Conservation (phyloP, 2,797 vertebrate genomes). For the Hydrolagus colliei region DNA sequence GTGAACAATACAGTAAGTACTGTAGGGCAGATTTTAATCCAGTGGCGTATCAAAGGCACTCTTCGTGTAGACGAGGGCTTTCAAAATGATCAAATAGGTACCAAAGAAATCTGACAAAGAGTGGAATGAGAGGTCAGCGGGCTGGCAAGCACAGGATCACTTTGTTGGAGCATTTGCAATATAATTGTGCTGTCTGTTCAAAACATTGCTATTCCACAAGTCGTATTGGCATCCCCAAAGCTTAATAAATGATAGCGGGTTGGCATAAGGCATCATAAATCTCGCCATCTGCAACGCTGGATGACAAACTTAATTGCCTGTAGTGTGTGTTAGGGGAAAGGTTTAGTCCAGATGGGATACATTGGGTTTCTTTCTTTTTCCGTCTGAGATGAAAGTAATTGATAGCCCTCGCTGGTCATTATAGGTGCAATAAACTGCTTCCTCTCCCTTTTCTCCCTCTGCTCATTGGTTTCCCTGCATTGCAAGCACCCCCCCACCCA, state of each 20-base stretch:
- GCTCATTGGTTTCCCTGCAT: not conserved
- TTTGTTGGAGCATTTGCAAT: not conserved
- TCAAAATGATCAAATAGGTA: not conserved
- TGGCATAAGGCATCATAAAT: not conserved
- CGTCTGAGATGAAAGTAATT: not conserved
- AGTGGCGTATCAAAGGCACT: not conserved
- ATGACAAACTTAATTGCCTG: conserved; percentile 36
- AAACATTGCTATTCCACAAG: not conserved
- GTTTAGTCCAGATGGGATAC: not conserved
- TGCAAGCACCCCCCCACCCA: not conserved
- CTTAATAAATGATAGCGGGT: not conserved
- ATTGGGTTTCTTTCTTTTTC: conserved; percentile 9
- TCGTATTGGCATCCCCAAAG: not conserved
- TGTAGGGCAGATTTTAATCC: not conserved
- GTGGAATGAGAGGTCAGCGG: not conserved
- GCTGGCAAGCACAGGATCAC: not conserved
- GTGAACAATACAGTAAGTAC: not conserved
- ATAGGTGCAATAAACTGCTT: not conserved
- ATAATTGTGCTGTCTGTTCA: not conserved
- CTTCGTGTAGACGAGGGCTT: not conserved
- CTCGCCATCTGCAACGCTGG: conserved; percentile 28
- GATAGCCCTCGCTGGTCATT: not conserved
- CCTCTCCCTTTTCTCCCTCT: not conserved
- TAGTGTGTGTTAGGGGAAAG: conserved; percentile 39
- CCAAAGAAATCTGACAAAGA: not conserved